Base-by-base conservation (phyloP, 2,113 vertebrate genomes). In the Hemibagrus wyckioides region DNA sequence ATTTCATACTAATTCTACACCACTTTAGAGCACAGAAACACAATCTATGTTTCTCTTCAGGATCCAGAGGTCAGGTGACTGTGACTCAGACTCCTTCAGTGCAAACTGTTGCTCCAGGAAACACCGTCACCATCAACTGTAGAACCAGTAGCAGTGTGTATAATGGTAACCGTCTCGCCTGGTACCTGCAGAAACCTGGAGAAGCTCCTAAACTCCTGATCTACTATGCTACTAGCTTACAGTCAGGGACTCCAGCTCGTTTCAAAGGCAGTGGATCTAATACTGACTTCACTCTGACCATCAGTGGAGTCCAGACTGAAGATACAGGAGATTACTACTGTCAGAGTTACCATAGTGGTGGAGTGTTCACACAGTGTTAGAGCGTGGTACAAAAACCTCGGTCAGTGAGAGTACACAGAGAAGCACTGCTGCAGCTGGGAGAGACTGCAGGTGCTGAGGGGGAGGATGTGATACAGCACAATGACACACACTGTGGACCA, bases 11-110 rank as follows among this genome's bases (percentile, higher is more conserved):
- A 48, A 48, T 48, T 48, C 44, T 48, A 48, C 44, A 48, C 44
- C 44, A 48, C 44, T 48, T 48, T 48, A 48, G 44, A 48, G 44
- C 44, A 48, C 44, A 48, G 44, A 48, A 48, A 48, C 44, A 48
- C 44, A 48, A 48, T 48, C 44, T 48, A 48, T 48, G 44, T 48
- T 48, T 48, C 44, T 48, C 44, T 48, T 48, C 25, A 94, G 92
- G 88, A 75, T 90, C 87, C 88, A 91, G 83, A 30, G 67, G 85
- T 86, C 90, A 91, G 59, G 90, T 91, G 71, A 92, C 91, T 76
- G 88, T 94, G 88, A 94, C 92, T 89, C 89, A 93, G 76, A 71
- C 90, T 92, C 88, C 91, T 86, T 13, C 36, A 4, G 81, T 59
- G 80, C 17, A 85, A 39, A 69, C 87, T 57, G 57, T n/a, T 59